Conservation (phyloP, 1,140 invertebrate species). For the Nasonia longicornis region DNA sequence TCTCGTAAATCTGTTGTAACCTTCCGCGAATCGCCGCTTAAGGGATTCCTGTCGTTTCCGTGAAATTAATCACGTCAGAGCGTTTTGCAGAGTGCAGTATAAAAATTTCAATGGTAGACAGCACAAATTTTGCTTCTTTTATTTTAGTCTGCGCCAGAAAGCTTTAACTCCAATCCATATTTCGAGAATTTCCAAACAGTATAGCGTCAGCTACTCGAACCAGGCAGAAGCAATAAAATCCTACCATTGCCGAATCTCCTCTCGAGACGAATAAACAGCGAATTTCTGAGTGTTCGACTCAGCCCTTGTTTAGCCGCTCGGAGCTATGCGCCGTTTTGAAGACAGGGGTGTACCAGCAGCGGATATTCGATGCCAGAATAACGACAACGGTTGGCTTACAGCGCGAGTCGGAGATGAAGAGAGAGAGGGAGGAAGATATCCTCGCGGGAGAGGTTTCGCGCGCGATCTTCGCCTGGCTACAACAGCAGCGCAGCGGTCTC, state of each 20-base stretch:
- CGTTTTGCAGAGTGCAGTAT: no score
- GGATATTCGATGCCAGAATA: slow-evolving; percentile 37
- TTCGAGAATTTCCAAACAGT: no score
- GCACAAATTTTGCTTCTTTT: no score
- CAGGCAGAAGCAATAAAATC: slow-evolving; percentile 32
- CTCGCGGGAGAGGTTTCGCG: slow-evolving; percentile 43
- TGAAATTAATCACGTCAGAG: no score
- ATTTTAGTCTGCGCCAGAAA: no score
- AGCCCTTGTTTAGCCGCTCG: slow-evolving; percentile 13
- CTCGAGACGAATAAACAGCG: slow-evolving; percentile 35
- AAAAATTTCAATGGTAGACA: no score
- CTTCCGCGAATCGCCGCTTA: no score
- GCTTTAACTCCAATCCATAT: no score
- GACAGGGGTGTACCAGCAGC: slow-evolving; percentile 30
- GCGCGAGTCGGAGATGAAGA: slow-evolving; percentile 43
- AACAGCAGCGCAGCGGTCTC: slow-evolving; percentile 34
- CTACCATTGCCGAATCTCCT: slow-evolving; percentile 22
- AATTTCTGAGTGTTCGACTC: slow-evolving; percentile 14
- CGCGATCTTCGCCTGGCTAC: slow-evolving; percentile 18
- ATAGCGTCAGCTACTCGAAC: background rate
- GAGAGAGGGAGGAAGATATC: slow-evolving; percentile 47
- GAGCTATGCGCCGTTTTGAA: slow-evolving; percentile 8
- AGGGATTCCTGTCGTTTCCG: no score
- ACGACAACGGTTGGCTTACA: slow-evolving; percentile 41
- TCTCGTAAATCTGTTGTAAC: no score